A percentile compares a stretch with the other conserved stretches of the same genome.
phyloP scores from a whole-genome alignment of 2,113 vertebrate genomes.

The Proterorhinus semilunaris region DNA sequence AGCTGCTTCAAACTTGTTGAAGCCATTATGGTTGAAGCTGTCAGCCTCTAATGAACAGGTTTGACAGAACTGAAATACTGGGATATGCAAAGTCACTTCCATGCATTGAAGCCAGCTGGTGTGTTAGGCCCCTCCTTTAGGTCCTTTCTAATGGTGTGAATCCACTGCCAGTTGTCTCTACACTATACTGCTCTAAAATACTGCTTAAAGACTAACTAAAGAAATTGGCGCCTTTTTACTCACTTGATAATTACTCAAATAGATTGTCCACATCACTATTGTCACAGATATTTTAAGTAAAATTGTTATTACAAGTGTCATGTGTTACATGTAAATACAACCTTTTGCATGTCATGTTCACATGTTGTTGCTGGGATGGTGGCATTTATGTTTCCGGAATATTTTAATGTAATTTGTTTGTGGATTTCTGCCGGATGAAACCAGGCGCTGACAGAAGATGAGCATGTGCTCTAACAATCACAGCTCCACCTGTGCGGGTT shows the following conservation, averaged over 20 bases:
- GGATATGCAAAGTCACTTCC: conserved; percentile 48
- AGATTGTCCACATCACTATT: too few species aligned
- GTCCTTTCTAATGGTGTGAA: background rate
- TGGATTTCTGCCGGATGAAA: conserved; percentile 40
- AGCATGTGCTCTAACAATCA: background rate
- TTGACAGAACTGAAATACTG: conserved; percentile 1
- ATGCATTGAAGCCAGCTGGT: background rate
- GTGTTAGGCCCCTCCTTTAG: conserved; percentile 9
- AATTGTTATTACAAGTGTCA: background rate
- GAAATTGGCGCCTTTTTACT: too few species aligned
- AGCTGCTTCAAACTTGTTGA: conserved; percentile 17
- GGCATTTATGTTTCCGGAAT: conserved; percentile 29
- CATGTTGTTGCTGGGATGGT: background rate
- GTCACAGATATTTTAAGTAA: background rate
- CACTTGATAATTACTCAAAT: too few species aligned
- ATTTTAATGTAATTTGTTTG: conserved; percentile 69
- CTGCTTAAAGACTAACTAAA: too few species aligned
- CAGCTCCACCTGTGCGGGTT: too few species aligned
- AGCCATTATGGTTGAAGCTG: conserved; percentile 48
- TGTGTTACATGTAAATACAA: background rate
- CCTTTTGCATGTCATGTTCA: background rate
- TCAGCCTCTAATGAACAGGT: conserved; percentile 7
- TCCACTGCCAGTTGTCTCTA: conserved; percentile 8
- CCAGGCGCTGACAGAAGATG: background rate
- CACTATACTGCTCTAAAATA: too few species aligned